Percentiles rank a stretch among this genome's conserved stretches.
These are phyloP conservation scores for Hucho hucho DNA, from an alignment of 2,113 vertebrate genomes.

Conservation along the genomic window DNA sequence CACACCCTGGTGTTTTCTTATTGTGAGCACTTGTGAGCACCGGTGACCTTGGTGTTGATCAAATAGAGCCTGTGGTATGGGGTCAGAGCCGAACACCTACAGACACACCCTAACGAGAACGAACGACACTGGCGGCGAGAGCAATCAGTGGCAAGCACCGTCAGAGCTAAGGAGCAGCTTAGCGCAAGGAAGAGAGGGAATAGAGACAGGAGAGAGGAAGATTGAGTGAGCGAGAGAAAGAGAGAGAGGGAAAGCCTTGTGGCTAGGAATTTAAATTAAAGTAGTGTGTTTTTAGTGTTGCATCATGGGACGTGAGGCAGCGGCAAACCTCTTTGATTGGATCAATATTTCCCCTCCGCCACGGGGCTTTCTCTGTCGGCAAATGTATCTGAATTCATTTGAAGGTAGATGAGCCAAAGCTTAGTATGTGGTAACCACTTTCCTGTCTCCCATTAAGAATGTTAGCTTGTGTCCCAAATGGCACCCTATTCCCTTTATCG, in stretches of 20 bases:
- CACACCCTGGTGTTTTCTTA: too few species aligned
- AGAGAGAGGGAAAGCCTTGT: constrained; percentile 10
- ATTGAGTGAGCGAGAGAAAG: neutral
- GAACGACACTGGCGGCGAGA: constrained; percentile 6
- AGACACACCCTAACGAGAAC: neutral
- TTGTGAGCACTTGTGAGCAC: too few species aligned
- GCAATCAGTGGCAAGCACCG: neutral
- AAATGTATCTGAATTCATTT: constrained; percentile 55
- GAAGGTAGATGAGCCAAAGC: constrained; percentile 41
- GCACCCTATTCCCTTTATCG: too few species aligned
- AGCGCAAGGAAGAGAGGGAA: constrained; percentile 37
- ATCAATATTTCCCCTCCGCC: constrained; percentile 53
- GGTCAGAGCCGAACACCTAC: neutral
- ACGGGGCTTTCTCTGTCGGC: constrained; percentile 46
- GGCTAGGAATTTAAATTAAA: constrained; percentile 56
- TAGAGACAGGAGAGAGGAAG: constrained; percentile 2
- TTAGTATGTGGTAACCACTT: constrained; percentile 46
- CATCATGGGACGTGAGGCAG: constrained; percentile 47
- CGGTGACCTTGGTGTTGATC: too few species aligned
- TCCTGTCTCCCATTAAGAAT: constrained; percentile 23
- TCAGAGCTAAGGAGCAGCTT: constrained; percentile 31
- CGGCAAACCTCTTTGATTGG: constrained; percentile 15
- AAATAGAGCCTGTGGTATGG: too few species aligned
- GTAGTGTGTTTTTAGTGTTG: constrained; percentile 26
- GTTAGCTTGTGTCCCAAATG: neutral